Base-by-base conservation (phyloP, 2,888 invertebrate genomes). In the Cerastis rubricosa region DNA sequence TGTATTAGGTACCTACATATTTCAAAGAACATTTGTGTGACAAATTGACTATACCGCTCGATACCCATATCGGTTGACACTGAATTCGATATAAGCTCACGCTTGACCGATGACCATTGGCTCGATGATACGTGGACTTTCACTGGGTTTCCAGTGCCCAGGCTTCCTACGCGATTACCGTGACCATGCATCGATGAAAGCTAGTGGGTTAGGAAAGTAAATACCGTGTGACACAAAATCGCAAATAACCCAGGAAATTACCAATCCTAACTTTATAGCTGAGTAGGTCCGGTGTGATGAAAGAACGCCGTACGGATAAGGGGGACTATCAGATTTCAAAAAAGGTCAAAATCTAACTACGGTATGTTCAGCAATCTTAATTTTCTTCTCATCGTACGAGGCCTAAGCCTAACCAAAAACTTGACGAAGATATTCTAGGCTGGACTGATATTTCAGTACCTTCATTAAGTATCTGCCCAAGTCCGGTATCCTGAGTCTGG, bases 181-280 rank as follows among this genome's bases (percentile, higher is more conserved):
- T 90, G 91, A 91, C 91, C 87, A 78, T 70, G 72, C 76, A 73
- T 2, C 72, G 67, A 90, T 87, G 90, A 92, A 92, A 92, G 91
- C 87, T 87, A 90, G 78, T 89, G 73, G 89, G 88, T 83, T 89
- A 89, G 66, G 91, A 92, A 92, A 93, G 91, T 89, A 85, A 86
- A 85, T 72, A 84, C 73, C 77, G 77, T 84, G 61, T 72, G 69
- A 74, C 51, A 74, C 7, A 8, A 8, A 47, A 9, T 5, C n/a
- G 2, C 0, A 25, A 51, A 63, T 11, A 40, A 40, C 14, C 17
- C 35, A 35, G 66, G 29, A 57, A 77, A 57, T 59, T 0, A 22
- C 9, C 2, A 57, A 73, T 63, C 35, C 14, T 54, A 54, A 54
- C 3, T 11, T 54, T 5, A 12, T 12, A 54, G 12, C n/a, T 54